A percentile compares a stretch with the other conserved stretches of the same genome.
Evolutionary conservation across 2,888 invertebrate genomes (phyloP).

Genomic region (Congeria kusceri): DNA sequence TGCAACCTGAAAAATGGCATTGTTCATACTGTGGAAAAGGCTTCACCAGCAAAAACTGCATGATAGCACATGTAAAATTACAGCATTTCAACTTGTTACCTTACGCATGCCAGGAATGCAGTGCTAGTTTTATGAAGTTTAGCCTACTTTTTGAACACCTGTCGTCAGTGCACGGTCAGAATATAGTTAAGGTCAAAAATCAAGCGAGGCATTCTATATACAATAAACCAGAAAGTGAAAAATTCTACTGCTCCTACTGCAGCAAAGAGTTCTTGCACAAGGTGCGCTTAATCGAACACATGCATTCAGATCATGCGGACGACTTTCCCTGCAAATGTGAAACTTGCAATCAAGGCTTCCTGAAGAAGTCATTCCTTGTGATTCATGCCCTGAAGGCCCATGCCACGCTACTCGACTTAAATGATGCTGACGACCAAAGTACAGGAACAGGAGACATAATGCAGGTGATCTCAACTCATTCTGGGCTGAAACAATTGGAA

Average conservation of each 20-base stretch:
- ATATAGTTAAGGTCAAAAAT: conserved; percentile 45
- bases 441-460: conserved; percentile 27
- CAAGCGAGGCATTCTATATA: conserved; percentile 66
- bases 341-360: conserved; percentile 74
- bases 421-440: conserved; percentile 21
- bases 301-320: conserved; percentile 71
- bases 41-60: conserved; percentile 67
- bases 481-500: conserved; percentile 24
- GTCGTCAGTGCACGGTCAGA: conserved; percentile 66
- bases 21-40: conserved; percentile 79
- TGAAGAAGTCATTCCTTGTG: conserved; percentile 66
- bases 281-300: conserved; percentile 74
- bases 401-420: conserved; percentile 31
- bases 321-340: conserved; percentile 73
- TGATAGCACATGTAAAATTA: conserved; percentile 72
- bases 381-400: conserved; percentile 72
- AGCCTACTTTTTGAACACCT: conserved; percentile 73
- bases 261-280: conserved; percentile 72
- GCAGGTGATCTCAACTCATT: conserved; percentile 50
- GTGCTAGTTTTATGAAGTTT: conserved; percentile 61
- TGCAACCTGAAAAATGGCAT: conserved; percentile 71
- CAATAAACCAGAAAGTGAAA: conserved; percentile 64
- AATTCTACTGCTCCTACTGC: conserved; percentile 74
- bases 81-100: conserved; percentile 74
- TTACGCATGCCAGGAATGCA: conserved; percentile 67